phyloP scores from a whole-genome alignment of 2,113 vertebrate genomes.

The Oreochromis spilurus region DNA sequence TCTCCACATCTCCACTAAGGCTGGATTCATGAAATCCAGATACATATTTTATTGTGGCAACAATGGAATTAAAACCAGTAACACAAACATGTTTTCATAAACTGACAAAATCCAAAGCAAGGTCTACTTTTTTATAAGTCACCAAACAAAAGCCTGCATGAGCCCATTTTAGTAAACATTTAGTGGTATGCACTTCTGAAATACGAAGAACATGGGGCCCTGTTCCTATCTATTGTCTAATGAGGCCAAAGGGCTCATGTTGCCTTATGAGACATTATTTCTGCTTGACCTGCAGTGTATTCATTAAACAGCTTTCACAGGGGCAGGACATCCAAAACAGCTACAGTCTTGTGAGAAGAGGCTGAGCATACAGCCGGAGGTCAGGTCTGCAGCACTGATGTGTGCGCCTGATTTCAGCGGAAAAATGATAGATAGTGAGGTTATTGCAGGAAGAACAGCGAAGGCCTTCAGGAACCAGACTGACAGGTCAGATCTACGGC shows the following conservation, averaged over 20 bases:
- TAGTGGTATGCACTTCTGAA: background rate
- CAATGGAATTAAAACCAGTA: slow-evolving; percentile 55
- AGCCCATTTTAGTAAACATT: background rate
- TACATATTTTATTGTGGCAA: slow-evolving; percentile 48
- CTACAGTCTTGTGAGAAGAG: background rate
- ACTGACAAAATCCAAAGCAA: background rate
- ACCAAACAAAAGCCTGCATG: background rate
- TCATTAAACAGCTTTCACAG: slow-evolving; percentile 4
- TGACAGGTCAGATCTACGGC: background rate
- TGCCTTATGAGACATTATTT: slow-evolving; percentile 11
- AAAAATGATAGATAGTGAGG: background rate
- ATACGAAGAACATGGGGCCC: background rate
- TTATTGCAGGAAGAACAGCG: background rate
- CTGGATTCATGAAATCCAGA: background rate
- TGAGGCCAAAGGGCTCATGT: background rate
- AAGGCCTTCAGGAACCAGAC: slow-evolving; percentile 6
- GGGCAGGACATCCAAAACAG: background rate
- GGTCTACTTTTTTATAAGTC: background rate
- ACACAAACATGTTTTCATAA: background rate
- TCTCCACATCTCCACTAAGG: background rate
- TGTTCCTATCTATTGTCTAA: slow-evolving; percentile 14
- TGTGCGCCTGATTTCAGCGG: background rate
- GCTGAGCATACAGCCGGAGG: background rate
- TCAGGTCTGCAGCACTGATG: background rate
- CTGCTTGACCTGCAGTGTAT: slow-evolving; percentile 33